These are phyloP conservation scores for Laupala kohalensis DNA, from an alignment of 1,140 invertebrate species.

Conservation along the genomic window DNA sequence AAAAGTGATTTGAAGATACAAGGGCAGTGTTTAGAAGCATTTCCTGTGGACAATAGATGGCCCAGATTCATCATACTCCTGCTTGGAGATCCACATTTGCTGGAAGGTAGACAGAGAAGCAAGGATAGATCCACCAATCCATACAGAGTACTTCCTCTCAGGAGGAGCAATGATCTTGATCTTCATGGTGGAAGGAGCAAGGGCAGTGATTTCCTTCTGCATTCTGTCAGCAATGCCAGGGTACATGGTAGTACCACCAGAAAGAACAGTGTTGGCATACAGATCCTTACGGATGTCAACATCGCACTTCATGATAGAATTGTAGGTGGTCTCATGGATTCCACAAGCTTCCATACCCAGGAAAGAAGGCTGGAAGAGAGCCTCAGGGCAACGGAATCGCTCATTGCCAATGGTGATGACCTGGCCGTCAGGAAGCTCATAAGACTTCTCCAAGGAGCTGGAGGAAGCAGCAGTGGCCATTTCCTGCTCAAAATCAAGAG, in stretches of 20 bases:
- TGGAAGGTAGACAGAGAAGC: constrained; percentile 81
- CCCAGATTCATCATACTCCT: constrained; percentile 90
- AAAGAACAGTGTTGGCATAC: constrained; percentile 91
- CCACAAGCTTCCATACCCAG: constrained; percentile 90
- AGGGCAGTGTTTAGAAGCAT: constrained; percentile 66
- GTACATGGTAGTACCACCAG: constrained; percentile 95
- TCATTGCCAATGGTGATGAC: constrained; percentile 95
- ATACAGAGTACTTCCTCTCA: constrained; percentile 73
- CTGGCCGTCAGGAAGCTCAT: constrained; percentile 88
- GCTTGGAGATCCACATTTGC: constrained; percentile 92
- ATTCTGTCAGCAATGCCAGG: constrained; percentile 74
- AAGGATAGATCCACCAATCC: constrained; percentile 78
- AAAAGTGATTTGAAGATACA: background rate
- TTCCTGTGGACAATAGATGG: constrained; percentile 90
- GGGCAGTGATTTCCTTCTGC: constrained; percentile 61
- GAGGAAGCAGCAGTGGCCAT: constrained; percentile 88
- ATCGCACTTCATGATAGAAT: constrained; percentile 95
- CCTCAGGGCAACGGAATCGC: constrained; percentile 93
- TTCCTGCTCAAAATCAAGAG: constrained; percentile 85
- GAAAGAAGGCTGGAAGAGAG: constrained; percentile 91
- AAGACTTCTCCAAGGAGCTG: constrained; percentile 83
- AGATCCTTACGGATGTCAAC: constrained; percentile 88
- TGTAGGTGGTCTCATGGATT: constrained; percentile 90
- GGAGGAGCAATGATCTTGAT: constrained; percentile 75
- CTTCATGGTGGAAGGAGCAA: constrained; percentile 62